Conservation (phyloP, 1,140 invertebrate genomes). For the Aphaenogaster rudis region DNA sequence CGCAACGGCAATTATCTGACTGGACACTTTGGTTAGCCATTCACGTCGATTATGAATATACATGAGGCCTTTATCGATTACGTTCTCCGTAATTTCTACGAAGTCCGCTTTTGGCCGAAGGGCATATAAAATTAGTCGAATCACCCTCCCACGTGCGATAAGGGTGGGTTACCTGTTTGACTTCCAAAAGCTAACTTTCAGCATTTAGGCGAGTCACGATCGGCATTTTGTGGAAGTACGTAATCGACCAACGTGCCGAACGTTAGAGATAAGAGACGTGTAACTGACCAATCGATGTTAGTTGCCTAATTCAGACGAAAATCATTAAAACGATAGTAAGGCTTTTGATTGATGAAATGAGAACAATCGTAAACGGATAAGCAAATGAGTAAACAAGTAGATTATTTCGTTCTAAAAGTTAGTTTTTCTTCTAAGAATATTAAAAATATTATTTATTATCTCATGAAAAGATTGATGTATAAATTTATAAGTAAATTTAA, state of each 20-base stretch:
- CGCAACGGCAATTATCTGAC: constrained; percentile 42
- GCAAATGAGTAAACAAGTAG: background rate
- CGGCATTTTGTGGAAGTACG: constrained; percentile 19
- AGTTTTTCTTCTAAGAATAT: background rate
- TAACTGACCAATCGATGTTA: constrained; percentile 13
- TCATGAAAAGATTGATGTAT: background rate
- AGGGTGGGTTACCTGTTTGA: constrained; percentile 33
- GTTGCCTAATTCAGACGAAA: background rate
- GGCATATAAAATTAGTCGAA: constrained; percentile 61
- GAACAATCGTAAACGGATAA: background rate
- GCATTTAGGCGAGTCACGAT: constrained; percentile 23
- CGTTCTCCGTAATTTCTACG: constrained; percentile 34
- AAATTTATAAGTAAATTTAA: background rate
- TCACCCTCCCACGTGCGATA: constrained; percentile 34
- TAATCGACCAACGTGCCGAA: background rate
- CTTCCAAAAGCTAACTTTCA: constrained; percentile 48
- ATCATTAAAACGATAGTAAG: background rate
- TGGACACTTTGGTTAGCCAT: constrained; percentile 58
- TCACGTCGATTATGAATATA: constrained; percentile 59
- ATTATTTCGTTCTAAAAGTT: background rate
- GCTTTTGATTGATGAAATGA: background rate
- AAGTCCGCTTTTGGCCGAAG: background rate
- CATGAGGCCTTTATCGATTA: constrained; percentile 61
- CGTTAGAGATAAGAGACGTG: background rate
- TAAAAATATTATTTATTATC: background rate